A percentile compares a stretch with the other conserved stretches of the same genome.
phyloP scores from a whole-genome alignment of 2,888 invertebrate species.

The Bellardia pandia region DNA sequence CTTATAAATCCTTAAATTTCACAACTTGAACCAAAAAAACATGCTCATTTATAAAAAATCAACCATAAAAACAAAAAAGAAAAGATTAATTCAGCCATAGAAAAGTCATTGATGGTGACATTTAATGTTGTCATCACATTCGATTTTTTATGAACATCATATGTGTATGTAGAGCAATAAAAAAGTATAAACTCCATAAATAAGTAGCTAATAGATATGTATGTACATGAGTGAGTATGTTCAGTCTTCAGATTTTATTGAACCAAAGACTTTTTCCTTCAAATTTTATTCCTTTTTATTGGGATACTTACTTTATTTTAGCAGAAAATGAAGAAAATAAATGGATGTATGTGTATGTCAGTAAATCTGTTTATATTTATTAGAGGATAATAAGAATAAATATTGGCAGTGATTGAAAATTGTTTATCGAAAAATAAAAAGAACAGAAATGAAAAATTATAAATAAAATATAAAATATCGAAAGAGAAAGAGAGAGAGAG shows the following conservation, averaged over 20 bases:
- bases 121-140: conserved; percentile 70
- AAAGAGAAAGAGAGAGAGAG: neutral
- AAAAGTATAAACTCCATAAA: conserved; percentile 24
- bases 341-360: neutral
- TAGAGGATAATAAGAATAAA: conserved; percentile 68
- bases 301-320: conserved; percentile 41
- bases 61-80: conserved; percentile 17
- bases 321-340: conserved; percentile 57
- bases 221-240: conserved; percentile 17
- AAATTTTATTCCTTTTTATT: conserved; percentile 36
- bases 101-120: conserved; percentile 66
- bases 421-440: conserved; percentile 44
- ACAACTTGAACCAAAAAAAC: neutral
- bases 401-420: conserved; percentile 68
- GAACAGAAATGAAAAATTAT: conserved; percentile 3
- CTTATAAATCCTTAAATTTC: neutral
- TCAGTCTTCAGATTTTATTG: conserved; percentile 51
- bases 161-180: conserved; percentile 23
- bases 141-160: conserved; percentile 61
- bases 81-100: conserved; percentile 46
- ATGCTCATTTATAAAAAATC: neutral
- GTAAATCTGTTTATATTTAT: conserved; percentile 39
- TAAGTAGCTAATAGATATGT: neutral
- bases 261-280: conserved; percentile 24
- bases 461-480: neutral